These are phyloP conservation scores for Mus minutoides DNA, from an alignment of 2,797 vertebrate genomes.

Conservation along the genomic window DNA sequence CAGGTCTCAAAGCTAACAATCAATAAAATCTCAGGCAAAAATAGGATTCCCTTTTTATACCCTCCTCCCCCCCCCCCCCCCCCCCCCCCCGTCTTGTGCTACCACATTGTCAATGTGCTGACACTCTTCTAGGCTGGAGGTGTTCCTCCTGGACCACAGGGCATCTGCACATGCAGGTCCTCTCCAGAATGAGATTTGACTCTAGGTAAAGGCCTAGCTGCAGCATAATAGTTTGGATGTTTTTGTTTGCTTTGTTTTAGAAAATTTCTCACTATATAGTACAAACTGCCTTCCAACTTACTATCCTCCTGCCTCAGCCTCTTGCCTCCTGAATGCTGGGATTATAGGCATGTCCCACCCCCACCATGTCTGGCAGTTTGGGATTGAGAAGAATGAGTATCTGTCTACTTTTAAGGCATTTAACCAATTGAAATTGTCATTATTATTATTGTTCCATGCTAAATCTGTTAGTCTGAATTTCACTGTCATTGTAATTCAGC, in stretches of 20 bases:
- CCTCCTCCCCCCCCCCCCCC: no score
- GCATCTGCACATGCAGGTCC: neutral
- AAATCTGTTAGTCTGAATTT: conserved; percentile 1
- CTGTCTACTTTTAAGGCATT: neutral
- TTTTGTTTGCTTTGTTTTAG: neutral
- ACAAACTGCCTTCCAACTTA: neutral
- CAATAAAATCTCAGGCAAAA: neutral
- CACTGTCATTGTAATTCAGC: conserved; percentile 21
- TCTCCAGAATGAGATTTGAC: neutral
- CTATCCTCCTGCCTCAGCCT: neutral
- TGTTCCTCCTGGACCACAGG: neutral
- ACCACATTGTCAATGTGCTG: neutral
- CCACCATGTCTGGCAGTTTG: neutral
- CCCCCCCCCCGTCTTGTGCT: neutral
- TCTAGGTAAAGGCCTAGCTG: neutral
- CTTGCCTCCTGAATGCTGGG: neutral
- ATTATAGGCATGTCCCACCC: neutral
- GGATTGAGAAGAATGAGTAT: neutral
- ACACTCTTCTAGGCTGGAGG: neutral
- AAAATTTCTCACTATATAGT: neutral
- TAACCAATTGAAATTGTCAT: neutral
- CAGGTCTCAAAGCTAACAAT: neutral
- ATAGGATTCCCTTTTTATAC: neutral
- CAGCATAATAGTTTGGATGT: neutral
- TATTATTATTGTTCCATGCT: neutral